Conservation (phyloP, 2,888 invertebrate genomes). For the Parapristionchus giblindavisi region DNA sequence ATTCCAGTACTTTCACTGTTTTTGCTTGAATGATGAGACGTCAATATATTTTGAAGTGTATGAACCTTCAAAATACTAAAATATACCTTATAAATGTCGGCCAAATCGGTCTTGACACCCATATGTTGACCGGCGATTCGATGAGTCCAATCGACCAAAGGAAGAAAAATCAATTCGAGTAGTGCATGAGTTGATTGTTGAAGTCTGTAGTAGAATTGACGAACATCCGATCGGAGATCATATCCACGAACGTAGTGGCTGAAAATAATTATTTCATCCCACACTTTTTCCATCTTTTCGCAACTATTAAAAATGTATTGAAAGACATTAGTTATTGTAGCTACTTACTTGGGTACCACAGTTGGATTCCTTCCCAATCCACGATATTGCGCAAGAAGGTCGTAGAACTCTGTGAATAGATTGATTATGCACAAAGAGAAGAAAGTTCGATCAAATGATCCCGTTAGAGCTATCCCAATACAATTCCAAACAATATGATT, state of each 20-base stretch:
- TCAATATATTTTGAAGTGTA: no score
- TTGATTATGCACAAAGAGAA: neutral
- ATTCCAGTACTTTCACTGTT: no score
- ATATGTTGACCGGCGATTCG: neutral
- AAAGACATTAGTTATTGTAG: neutral
- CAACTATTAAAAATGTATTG: no score
- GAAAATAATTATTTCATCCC: neutral
- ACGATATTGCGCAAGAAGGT: conserved; percentile 40
- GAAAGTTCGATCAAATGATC: neutral
- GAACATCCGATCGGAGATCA: conserved; percentile 11
- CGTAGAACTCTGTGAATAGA: conserved; percentile 44
- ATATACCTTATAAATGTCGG: neutral
- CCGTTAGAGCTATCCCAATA: neutral
- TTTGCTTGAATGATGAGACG: no score
- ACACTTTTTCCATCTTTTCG: no score
- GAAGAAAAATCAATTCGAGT: neutral
- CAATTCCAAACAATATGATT: neutral
- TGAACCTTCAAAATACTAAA: neutral
- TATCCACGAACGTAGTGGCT: conserved; percentile 32
- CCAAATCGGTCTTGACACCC: no score
- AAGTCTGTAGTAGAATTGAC: conserved; percentile 26
- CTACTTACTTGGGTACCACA: conserved; percentile 45
- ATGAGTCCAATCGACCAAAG: neutral
- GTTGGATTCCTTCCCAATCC: conserved; percentile 47
- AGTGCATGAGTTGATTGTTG: conserved; percentile 18